Evolutionary conservation across 2,888 invertebrate species (phyloP).

Genomic region (Watsonalla cultraria): DNA sequence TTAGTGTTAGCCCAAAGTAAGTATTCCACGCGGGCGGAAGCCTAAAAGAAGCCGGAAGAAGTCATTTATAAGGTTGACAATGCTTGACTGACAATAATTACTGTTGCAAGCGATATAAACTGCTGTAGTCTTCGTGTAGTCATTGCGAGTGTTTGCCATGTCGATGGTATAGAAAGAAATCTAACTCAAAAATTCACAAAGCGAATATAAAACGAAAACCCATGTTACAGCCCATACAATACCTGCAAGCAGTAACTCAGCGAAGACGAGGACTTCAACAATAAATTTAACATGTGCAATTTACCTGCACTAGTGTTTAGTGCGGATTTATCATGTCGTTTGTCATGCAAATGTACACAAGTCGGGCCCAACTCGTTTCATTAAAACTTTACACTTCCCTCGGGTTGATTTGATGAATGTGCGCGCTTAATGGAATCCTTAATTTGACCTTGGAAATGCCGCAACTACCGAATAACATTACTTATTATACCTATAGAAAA

Average conservation of each 20-base stretch:
- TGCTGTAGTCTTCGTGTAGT: no score
- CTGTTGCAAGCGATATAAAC: no score
- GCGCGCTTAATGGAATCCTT: neutral
- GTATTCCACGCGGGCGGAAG: no score
- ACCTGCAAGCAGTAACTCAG: slow-evolving; percentile 7
- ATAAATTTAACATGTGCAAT: slow-evolving; percentile 36
- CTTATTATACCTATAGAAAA: no score
- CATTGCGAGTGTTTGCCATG: no score
- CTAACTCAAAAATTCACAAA: neutral
- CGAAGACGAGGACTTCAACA: slow-evolving; percentile 22
- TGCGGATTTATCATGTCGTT: slow-evolving; percentile 34
- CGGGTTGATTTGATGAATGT: neutral
- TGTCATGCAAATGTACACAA: slow-evolving; percentile 32
- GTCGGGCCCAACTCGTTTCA: slow-evolving; percentile 26
- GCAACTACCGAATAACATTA: neutral
- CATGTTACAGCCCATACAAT: neutral
- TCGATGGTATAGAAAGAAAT: no score
- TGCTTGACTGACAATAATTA: no score
- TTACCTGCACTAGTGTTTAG: slow-evolving; percentile 29
- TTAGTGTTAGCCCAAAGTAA: no score
- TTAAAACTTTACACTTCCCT: slow-evolving; percentile 27
- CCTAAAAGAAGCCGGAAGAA: no score
- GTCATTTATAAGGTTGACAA: no score
- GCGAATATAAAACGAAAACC: neutral
- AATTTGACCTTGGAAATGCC: neutral